Base-by-base conservation (phyloP, 2,888 invertebrate genomes). In the Melinaea marsaeus region DNA sequence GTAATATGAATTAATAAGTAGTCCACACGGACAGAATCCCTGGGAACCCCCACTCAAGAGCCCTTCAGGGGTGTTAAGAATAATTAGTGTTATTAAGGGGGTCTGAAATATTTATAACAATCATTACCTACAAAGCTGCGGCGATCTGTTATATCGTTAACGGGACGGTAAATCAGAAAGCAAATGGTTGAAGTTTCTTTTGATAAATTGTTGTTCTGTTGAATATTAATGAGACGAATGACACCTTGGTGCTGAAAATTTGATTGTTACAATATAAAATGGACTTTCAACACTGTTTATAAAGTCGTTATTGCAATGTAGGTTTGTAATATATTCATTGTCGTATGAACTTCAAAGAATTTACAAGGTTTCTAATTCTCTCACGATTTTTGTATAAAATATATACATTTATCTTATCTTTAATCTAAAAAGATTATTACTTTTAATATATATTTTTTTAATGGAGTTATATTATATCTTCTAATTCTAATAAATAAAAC, bases 191-290 rank as follows among this genome's bases (percentile, higher is more conserved):
- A 51, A 61, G 55, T 64, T 64, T 60, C 48, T 51, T 60, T 13
- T 61, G 58, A 64, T 58, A 58, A 59, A 64, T 64, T 61, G 58
- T 58, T 58, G 35, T 64, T 58, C 58, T 64, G 55, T 11, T 45
- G 58, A 64, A 64, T 58, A 61, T 64, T 61, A 64, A 64, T 64
- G 57, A 58, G 58, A 64, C 61, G 58, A 58, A 58, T 55, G 48
- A 61, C 51, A 46, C 58, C 61, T 51, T 56, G 11, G 51, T 51
- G 51, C 11, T 32, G 51, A 51, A 51, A 51, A 51, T 32, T 51
- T 32, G 6, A 32, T 3, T 22, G 11, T n/a, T 22, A n/a, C 22
- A 22, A 2, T 3, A 6, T 9, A 32, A 51, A 51, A 11, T 51
- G 32, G 3, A 51, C 51, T 32, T 51, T 51, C 6, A 32, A 32